These are phyloP conservation scores for Lithophane leautieri DNA, from an alignment of 2,888 invertebrate species.

Conservation along the genomic window DNA sequence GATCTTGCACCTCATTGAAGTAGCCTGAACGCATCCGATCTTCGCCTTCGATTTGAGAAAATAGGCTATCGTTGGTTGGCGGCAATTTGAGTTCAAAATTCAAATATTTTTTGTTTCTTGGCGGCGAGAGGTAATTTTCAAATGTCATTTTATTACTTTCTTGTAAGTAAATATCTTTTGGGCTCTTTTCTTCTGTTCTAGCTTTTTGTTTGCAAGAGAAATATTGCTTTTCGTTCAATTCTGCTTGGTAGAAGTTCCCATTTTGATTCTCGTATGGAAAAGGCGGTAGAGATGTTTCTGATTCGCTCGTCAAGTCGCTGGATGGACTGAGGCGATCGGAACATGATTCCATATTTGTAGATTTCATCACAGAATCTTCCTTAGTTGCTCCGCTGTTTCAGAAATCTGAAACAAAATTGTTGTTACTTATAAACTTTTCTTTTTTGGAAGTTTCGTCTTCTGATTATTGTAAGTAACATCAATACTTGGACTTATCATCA, in stretches of 20 bases:
- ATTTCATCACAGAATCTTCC: conserved; percentile 81
- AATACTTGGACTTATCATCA: no score
- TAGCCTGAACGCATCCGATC: conserved; percentile 81
- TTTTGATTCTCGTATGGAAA: conserved; percentile 85
- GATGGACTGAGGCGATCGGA: conserved; percentile 86
- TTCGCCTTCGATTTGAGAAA: conserved; percentile 83
- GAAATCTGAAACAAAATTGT: conserved; percentile 44
- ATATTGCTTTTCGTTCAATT: conserved; percentile 84
- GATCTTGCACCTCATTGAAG: conserved; percentile 78
- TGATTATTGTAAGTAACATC: no score
- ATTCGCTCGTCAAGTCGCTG: conserved; percentile 86
- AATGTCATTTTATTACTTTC: conserved; percentile 84
- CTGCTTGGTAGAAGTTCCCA: conserved; percentile 79
- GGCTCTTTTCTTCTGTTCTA: conserved; percentile 76
- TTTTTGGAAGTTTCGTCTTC: no score
- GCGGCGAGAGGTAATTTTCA: conserved; percentile 82
- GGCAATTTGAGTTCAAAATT: conserved; percentile 88
- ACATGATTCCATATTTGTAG: conserved; percentile 87
- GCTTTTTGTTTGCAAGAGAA: conserved; percentile 84
- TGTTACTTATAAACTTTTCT: not conserved
- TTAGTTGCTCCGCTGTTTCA: not conserved
- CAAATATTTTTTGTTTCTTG: conserved; percentile 85
- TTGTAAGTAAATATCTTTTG: conserved; percentile 82
- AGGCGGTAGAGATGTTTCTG: conserved; percentile 84
- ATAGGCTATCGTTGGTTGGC: conserved; percentile 83